A percentile compares a stretch with the other conserved stretches of the same genome.
phyloP scores from a whole-genome alignment of 2,113 vertebrate genomes.

The Tragelaphus scriptus region DNA sequence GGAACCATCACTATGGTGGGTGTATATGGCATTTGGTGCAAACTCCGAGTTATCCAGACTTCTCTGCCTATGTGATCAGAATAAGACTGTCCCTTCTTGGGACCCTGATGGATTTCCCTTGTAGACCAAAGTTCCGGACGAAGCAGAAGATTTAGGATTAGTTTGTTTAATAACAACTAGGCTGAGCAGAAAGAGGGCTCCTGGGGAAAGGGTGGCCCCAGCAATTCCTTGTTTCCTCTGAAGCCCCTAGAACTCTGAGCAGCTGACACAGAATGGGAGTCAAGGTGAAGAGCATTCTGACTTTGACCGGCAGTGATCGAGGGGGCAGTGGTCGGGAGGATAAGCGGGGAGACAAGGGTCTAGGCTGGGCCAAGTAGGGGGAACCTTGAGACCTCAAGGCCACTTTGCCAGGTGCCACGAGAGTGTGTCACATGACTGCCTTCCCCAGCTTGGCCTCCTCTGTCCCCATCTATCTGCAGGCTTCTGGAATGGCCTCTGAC shows the following conservation, averaged over 20 bases:
- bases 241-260: background rate
- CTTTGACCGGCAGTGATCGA: accelerated
- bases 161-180: background rate
- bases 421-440: background rate
- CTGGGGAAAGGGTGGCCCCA: background rate
- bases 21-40: background rate
- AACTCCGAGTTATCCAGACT: background rate
- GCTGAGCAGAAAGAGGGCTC: background rate
- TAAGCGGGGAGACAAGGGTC: background rate
- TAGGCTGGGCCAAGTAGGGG: background rate
- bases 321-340: too few relatives aligned
- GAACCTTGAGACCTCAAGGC: background rate
- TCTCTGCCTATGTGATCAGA: background rate
- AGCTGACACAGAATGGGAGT: background rate
- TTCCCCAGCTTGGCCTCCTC: background rate
- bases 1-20: background rate
- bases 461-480: background rate
- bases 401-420: accelerated
- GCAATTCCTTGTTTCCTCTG: background rate
- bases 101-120: background rate
- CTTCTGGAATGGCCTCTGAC: background rate
- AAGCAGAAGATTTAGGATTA: background rate
- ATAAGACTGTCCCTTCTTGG: background rate
- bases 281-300: too few relatives aligned
- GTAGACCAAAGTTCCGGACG: background rate